Base-by-base conservation (phyloP, 1,140 invertebrate genomes). In the Rhagoletis zephyria region DNA sequence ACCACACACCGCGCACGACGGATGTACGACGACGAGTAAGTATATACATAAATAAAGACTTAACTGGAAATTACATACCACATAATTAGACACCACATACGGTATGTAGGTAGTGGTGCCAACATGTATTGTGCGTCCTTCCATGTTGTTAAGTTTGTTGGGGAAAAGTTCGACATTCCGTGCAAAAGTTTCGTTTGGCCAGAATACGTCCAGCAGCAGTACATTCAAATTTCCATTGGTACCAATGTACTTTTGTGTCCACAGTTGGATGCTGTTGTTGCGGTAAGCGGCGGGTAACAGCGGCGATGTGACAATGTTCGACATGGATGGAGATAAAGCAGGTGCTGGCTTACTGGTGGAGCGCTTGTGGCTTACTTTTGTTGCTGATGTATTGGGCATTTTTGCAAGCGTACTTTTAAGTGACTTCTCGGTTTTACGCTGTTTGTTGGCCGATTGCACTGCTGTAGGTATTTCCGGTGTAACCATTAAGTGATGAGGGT, bases 231-330 rank as follows among this genome's bases (percentile, higher is more conserved):
- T 92, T 89, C 92, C 90, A 88, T 88, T 85, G 88, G 89, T 89
- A 87, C 91, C 91, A 89, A 92, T 90, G 90, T 91, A 92, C 90
- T 92, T 91, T 91, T 92, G 91, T 91, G 91, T 92, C 91, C 91
- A 92, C 89, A 92, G 89, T 89, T 92, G 90, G 87, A 92, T 92
- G 90, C 90, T 92, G 90, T 90, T 90, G 90, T 92, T 90, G 90
- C 89, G 91, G 90, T 88, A 56, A 51, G 48, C 89, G 87, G 70
- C 40, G 74, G 74, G 42, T 40, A 30, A 67, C 45, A 67, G 7
- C 19, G 59, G 40, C 59, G 65, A 30, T 30, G 30, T 1, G 30
- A 30, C 30, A 30, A 30, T 30, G 30, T 30, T 4, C n/a, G 81
- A 48, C 4, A 42, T 45, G 40, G 16, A 3, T 51, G 14, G 9